Evolutionary conservation across 2,113 vertebrate genomes (phyloP).

Genomic region (Pterocles gutturalis): DNA sequence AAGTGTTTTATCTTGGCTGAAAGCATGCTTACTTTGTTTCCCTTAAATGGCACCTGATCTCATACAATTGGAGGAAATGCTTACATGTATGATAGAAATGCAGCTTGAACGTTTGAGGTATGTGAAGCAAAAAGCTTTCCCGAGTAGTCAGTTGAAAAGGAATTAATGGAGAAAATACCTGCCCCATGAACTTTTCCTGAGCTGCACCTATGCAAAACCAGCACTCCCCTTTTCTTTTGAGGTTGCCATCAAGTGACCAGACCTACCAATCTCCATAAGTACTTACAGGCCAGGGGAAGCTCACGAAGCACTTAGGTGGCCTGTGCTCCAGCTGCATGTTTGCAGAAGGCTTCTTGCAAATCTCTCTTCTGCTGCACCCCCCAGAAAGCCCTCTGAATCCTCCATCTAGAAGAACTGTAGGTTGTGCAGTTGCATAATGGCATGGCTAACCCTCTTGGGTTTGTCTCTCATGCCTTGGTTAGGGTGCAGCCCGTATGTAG

Average conservation of each 20-base stretch:
- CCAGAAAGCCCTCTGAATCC: neutral
- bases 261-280: accelerated
- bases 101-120: neutral
- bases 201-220: neutral
- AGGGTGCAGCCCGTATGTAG: neutral
- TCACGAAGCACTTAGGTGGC: neutral
- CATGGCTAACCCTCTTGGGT: accelerated
- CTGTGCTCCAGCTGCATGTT: neutral
- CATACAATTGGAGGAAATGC: conserved; percentile 34
- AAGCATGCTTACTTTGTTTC: neutral
- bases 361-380: neutral
- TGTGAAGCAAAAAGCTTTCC: neutral
- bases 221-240: neutral
- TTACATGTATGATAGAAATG: neutral
- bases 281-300: neutral
- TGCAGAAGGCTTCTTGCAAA: neutral
- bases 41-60: neutral
- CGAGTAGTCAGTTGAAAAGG: neutral
- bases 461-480: neutral
- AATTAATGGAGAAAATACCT: neutral
- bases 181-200: neutral
- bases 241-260: neutral
- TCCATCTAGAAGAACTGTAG: neutral
- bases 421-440: neutral
- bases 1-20: neutral